Conservation (phyloP, 2,888 invertebrate species). For the Xanthia icteritia region DNA sequence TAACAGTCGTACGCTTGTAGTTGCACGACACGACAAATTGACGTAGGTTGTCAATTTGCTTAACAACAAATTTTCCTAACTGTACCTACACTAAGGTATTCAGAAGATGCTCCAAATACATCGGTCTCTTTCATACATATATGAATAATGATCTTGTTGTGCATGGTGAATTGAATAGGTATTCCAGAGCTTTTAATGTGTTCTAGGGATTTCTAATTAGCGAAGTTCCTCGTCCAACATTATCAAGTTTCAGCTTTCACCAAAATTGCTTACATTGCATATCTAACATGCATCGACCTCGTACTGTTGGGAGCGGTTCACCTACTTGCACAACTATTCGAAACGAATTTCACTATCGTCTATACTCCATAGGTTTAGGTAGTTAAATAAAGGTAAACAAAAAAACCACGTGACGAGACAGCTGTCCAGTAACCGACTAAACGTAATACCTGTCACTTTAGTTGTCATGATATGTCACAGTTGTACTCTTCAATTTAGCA, state of each 20-base stretch:
- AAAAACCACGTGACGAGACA: too few relatives aligned
- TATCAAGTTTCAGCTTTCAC: constrained; percentile 30
- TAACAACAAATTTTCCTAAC: background rate
- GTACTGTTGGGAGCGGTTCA: background rate
- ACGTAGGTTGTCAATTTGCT: background rate
- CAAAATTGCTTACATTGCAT: constrained; percentile 38
- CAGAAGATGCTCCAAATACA: background rate
- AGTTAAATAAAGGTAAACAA: too few relatives aligned
- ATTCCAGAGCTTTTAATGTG: constrained; percentile 31
- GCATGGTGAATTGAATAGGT: background rate
- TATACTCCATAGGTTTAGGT: too few relatives aligned
- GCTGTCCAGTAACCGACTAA: too few relatives aligned
- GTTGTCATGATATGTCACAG: too few relatives aligned
- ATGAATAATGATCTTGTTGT: constrained; percentile 19
- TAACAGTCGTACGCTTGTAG: background rate
- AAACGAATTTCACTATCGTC: constrained; percentile 5
- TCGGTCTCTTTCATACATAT: constrained; percentile 3
- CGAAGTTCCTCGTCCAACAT: constrained; percentile 27
- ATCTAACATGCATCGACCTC: constrained; percentile 26
- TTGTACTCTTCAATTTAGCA: too few relatives aligned
- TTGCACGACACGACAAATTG: background rate
- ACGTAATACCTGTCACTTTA: too few relatives aligned
- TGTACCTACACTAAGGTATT: background rate
- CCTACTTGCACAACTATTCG: background rate
- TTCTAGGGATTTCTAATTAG: constrained; percentile 25